Evolutionary conservation across 35 echinoderm and acorn worm genomes (phyloP), one percentile per base, ranked within the genome.

Genomic region (Holothuria glaberrima): DNA sequence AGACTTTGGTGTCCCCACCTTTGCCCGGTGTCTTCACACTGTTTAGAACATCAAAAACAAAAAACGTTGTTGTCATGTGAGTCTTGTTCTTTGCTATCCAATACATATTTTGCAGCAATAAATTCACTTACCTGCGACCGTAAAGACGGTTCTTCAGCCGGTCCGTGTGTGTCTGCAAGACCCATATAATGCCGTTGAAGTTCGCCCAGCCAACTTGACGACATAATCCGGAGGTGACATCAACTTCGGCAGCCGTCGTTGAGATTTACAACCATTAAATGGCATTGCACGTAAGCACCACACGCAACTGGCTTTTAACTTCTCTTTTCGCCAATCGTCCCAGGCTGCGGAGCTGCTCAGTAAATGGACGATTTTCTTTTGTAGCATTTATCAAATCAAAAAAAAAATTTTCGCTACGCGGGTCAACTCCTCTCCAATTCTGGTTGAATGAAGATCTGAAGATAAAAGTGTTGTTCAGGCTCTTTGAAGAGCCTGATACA

Each of bases 61-160:
- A 84, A 63, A 84, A 38, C 17, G 27, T 24, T 84, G 20, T 84
- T 84, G 80, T 84, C 54, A 41, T 22, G 57, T 20, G 66, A 33
- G 22, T 33, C 25, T 24, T 25, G 70, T 6, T 61, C 56, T 48
- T 36, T 63, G 25, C 56, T 44, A 31, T 31, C 36, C 54, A 57
- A 63, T 84, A 84, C 80, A 84, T 84, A 84, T 84, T 84, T 59
- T 54, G 80, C 32, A 13, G 54, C 58, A 48, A 63, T 84, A 84
- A 84, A 84, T 84, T 84, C 80, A 84, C 80, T 84, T 84, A 84
- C 80, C 80, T 84, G 80, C 25, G 80, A 48, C 80, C 52, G 29
- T 63, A 84, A 61, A 84, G 33, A 61, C 80, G 25, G 21, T 48
- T 13, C 25, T 33, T 26, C 9, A 69, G 31, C 66, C 66, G 10